Evolutionary conservation across 2,797 vertebrate species (phyloP).

Genomic region (Coregonus suidteri): DNA sequence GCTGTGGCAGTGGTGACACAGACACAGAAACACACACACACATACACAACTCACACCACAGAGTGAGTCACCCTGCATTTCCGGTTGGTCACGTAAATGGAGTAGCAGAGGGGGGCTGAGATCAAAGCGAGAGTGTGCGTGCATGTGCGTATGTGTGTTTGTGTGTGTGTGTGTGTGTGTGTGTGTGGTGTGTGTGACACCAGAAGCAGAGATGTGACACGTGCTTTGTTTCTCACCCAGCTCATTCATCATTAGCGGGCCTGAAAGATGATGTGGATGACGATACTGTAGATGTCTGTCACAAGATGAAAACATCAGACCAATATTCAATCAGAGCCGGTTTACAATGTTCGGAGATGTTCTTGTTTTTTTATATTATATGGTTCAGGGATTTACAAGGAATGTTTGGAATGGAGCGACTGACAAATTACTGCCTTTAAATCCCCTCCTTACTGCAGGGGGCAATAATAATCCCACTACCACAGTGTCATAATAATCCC

Average conservation of each 20-base stretch:
- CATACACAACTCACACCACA: neutral
- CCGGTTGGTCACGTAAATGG: neutral
- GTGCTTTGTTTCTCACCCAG: neutral
- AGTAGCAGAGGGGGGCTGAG: neutral
- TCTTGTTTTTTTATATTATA: neutral
- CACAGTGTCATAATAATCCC: slow-evolving; percentile 35
- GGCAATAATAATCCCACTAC: slow-evolving; percentile 26
- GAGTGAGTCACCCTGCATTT: slow-evolving; percentile 8
- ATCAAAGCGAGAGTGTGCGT: neutral
- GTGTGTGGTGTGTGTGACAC: neutral
- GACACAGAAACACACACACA: neutral
- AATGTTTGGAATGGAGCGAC: neutral
- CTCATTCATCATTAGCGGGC: neutral
- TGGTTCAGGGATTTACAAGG: too few relatives aligned
- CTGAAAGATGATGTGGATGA: neutral
- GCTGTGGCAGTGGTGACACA: neutral
- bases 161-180: neutral
- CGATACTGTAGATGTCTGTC: neutral
- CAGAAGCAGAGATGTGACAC: neutral
- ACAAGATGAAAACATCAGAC: neutral
- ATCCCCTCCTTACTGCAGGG: neutral
- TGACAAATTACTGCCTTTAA: neutral
- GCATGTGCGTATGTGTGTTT: too few relatives aligned
- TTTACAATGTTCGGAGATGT: neutral
- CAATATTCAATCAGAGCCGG: neutral